Base-by-base conservation (phyloP, 2,797 vertebrate genomes). In the Lateolabrax maculatus region DNA sequence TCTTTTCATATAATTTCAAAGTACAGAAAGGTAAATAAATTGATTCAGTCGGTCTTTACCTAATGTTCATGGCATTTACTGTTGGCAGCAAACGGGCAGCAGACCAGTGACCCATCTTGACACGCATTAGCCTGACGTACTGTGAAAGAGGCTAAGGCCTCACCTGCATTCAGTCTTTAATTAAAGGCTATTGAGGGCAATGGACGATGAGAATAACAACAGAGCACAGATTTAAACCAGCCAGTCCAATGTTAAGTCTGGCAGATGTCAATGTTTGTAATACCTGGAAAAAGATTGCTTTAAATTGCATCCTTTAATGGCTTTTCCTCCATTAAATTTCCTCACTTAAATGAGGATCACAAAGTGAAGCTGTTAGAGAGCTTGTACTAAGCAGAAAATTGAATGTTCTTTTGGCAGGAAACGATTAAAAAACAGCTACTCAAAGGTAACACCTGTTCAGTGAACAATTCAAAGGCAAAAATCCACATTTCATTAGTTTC, bases 401-500 rank as follows among this genome's bases (percentile, higher is more conserved):
- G 5, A 89, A 83, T 65, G 63, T 79, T 80, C 71, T 68, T 79
- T 89, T 88, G 68, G 71, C 60, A 52, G 13, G 37, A 15, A 77
- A 9, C 25, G 36, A 84, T 71, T n/a, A 62, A 79, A 62, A 80
- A 69, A 67, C 12, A 46, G 41, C 60, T 25, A 65, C 25, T 81
- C 29, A 18, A 31, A 51, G 48, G 51, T 15, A 79, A 84, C 91
- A 93, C 89, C 89, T 94, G 90, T 79, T 90, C 77, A 21, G 25
- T 9, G 56, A 83, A 75, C 44, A 62, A 81, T 86, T 87, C 76
- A 81, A 79, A 89, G 75, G 76, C 43, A 39, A 60, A 78, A 84
- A 66, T 73, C 49, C 73, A 71, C 74, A 75, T 87, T 89, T 85
- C 61, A 80, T 86, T 85, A 36, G 68, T 48, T 56, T 5, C 53